Evolutionary conservation across 2,797 vertebrate genomes (phyloP), one percentile per base, ranked within the genome.

Genomic region (Melanotaenia parkinsoni): DNA sequence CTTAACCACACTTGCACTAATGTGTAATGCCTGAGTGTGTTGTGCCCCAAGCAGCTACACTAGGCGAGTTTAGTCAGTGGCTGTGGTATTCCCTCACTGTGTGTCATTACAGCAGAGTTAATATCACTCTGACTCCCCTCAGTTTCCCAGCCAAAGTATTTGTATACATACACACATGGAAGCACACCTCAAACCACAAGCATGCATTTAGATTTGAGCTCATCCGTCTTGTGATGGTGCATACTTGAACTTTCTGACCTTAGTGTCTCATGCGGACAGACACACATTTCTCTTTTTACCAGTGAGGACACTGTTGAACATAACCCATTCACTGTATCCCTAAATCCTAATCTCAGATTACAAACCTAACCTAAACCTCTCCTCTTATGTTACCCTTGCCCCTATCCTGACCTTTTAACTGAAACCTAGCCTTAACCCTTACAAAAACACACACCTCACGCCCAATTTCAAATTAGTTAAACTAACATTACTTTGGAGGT

Each of bases 31-130:
- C 63, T 56, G 60, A 81, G 60, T 33, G 70, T 62, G 63, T 70
- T 80, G 65, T 79, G 82, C 84, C 80, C 83, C 61, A 8, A 85
- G 83, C 83, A 67, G 66, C 72, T 80, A 35, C 53, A 43, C 51
- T 56, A 51, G 61, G 60, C 30, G 22, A 80, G 78, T 87, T 88
- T 80, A 77, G 81, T 83, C 76, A 82, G 74, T 63, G 66, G 32
- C 68, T 77, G 73, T 57, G 73, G 79, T 81, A 79, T 85, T 86
- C 76, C 75, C 76, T 78, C 72, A 14, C 9, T 67, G 30, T 60
- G 69, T 86, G 82, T 86, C 76, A 84, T 86, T 80, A 85, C 63
- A 67, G 81, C 72, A 76, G 58, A 72, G 67, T 65, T 85, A 85
- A 86, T 86, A 80, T 70, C 73, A 70, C 74, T 72, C 40, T 81